These are phyloP conservation scores for Nannospalax galili DNA, from an alignment of 2,113 vertebrate genomes.

Conservation along the genomic window DNA sequence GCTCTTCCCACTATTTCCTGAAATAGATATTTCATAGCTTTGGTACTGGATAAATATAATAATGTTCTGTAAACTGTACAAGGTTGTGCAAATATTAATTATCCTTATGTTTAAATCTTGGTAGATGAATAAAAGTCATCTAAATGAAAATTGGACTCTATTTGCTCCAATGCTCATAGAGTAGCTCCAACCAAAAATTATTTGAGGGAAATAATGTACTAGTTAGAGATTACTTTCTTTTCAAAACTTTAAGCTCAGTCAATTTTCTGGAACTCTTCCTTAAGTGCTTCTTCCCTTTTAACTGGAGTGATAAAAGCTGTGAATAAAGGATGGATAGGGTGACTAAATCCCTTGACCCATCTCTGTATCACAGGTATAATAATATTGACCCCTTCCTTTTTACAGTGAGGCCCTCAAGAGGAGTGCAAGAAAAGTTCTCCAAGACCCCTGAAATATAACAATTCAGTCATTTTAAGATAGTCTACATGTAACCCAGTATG, in stretches of 20 bases:
- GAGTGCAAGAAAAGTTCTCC: too few relatives aligned
- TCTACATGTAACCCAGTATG: too few relatives aligned
- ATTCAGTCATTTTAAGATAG: too few relatives aligned
- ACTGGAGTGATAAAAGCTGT: too few relatives aligned
- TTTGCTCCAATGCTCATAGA: neutral
- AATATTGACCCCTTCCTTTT: too few relatives aligned
- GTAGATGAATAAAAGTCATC: neutral
- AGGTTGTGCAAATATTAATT: neutral
- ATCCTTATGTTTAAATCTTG: neutral
- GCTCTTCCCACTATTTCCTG: neutral
- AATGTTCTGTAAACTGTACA: neutral
- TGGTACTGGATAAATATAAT: neutral
- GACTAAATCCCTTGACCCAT: too few relatives aligned
- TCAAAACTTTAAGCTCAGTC: neutral
- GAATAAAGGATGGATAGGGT: too few relatives aligned
- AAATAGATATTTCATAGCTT: slow-evolving; percentile 1
- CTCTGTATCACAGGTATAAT: too few relatives aligned
- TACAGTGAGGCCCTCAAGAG: too few relatives aligned
- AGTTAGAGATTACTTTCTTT: neutral
- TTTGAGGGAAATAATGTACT: neutral
- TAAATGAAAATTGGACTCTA: neutral
- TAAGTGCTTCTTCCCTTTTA: too few relatives aligned
- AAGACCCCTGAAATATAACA: too few relatives aligned
- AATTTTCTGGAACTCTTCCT: neutral
- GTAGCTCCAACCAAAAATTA: neutral